A percentile compares a stretch with the other conserved stretches of the same genome.
Conservation (phyloP, 2,797 vertebrate species). For the Ctenochaetus hawaiiensis region DNA sequence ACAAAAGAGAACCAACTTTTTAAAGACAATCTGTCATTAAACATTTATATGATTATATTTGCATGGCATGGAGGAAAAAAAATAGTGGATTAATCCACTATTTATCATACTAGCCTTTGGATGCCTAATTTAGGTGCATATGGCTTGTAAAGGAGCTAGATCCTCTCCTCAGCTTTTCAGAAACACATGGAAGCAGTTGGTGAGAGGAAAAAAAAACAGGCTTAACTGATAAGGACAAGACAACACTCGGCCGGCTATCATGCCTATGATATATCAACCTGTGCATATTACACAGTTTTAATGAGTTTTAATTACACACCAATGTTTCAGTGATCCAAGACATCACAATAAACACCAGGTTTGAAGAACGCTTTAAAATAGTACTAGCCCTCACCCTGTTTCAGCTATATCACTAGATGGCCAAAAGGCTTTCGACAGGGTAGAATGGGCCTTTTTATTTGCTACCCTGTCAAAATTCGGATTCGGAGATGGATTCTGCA, state of each 20-base stretch:
- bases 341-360: background rate
- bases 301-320: background rate
- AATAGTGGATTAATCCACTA: background rate
- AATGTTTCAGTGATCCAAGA: background rate
- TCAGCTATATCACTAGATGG: too few species aligned
- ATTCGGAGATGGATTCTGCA: too few species aligned
- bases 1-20: conserved; percentile 18
- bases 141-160: conserved; percentile 49
- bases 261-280: background rate
- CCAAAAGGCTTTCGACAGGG: too few species aligned
- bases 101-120: background rate
- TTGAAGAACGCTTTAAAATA: too few species aligned
- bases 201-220: conserved; percentile 22
- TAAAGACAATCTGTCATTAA: background rate
- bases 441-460: too few species aligned
- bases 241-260: background rate
- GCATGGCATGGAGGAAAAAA: background rate
- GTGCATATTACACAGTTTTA: background rate
- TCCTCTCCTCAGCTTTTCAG: conserved; percentile 54
- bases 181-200: conserved; percentile 37
- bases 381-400: too few species aligned
- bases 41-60: background rate
- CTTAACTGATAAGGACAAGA: conserved; percentile 38
- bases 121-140: conserved; percentile 24
- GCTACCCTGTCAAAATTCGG: too few species aligned